Evolutionary conservation across 2,113 vertebrate genomes (phyloP), one percentile per base, ranked within the genome.

Genomic region (Phaethon lepturus): DNA sequence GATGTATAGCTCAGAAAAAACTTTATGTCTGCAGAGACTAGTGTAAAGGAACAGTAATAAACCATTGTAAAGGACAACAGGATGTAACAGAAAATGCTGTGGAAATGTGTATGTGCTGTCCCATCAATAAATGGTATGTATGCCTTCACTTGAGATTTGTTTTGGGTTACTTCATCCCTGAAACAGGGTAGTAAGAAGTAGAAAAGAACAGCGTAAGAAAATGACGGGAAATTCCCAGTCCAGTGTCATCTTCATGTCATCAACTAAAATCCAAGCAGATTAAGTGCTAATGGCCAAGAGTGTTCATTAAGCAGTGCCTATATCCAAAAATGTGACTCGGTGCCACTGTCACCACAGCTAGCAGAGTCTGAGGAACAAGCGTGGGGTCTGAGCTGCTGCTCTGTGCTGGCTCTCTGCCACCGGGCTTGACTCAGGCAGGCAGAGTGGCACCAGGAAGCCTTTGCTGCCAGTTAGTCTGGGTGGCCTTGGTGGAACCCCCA

Each of bases 281-380:
- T 16, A 74, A 74, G 31, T 78, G 35, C 50, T 88, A 28, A 64
- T 38, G 24, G 50, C 47, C 15, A 60, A 28, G 67, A 64, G 66
- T 13, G 6, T 86, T 74, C n/a, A n/a, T 73, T 60, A 50, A 73
- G 44, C 38, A 50, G 74, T 31, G 29, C 18, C 23, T 15, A 3
- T 6, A 24, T 53, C n/a, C 20, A 82, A 63, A 81, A 78, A 13
- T 17, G 38, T 0, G 2, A 26, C 29, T 42, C 28, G 0, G 2
- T 85, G 64, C 59, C 31, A 7, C 58, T 35, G 84, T 52, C 52
- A 35, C 52, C 33, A 23, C 25, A n/a, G 44, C 24, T 50, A 28
- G 44, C 50, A 31, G 28, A 22, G 42, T 20, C 42, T 29, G 64
- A 18, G 44, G 35, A 15, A 9, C 40, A 50, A 20, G 58, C 0